A percentile compares a stretch with the other conserved stretches of the same genome.
Conservation (phyloP, 2,888 invertebrate genomes). For the Polylopha cassiicola region DNA sequence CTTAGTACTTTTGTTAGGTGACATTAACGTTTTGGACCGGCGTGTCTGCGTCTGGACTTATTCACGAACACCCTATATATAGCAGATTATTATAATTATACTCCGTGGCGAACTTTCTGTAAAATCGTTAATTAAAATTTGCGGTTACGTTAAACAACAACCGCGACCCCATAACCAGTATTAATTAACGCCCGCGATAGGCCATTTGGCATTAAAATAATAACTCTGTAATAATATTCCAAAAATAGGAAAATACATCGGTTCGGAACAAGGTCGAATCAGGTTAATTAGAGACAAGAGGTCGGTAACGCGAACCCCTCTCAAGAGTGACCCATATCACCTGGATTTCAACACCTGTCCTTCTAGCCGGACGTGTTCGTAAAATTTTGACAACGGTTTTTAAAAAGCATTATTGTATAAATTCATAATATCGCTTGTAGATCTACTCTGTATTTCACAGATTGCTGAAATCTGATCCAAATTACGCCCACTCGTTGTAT, state of each 20-base stretch:
- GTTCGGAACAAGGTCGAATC: slow-evolving; percentile 28
- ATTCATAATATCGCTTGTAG: too few relatives aligned
- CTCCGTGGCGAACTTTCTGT: not conserved
- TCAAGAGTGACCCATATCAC: slow-evolving; percentile 48
- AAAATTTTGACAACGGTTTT: slow-evolving; percentile 41
- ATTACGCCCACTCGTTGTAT: slow-evolving; percentile 53
- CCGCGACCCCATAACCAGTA: slow-evolving; percentile 3
- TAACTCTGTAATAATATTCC: slow-evolving; percentile 19
- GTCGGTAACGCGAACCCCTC: slow-evolving; percentile 31
- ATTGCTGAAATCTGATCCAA: slow-evolving; percentile 55
- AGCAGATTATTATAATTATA: slow-evolving; percentile 10
- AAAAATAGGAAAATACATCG: slow-evolving; percentile 8
- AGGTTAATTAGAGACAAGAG: slow-evolving; percentile 37
- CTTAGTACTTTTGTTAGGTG: slow-evolving; percentile 59
- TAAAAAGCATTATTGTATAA: slow-evolving; percentile 48
- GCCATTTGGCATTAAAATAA: slow-evolving; percentile 11
- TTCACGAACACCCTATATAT: slow-evolving; percentile 39
- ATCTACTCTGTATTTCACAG: too few relatives aligned
- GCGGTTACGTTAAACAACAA: slow-evolving; percentile 2
- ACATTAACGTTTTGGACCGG: slow-evolving; percentile 63
- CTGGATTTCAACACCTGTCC: slow-evolving; percentile 48
- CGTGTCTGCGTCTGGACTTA: slow-evolving; percentile 60
- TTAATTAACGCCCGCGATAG: slow-evolving; percentile 11
- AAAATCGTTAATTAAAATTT: slow-evolving; percentile 11
- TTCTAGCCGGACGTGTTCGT: slow-evolving; percentile 24